Conservation (phyloP, 2,797 vertebrate genomes). For the Nannoperca australis region DNA sequence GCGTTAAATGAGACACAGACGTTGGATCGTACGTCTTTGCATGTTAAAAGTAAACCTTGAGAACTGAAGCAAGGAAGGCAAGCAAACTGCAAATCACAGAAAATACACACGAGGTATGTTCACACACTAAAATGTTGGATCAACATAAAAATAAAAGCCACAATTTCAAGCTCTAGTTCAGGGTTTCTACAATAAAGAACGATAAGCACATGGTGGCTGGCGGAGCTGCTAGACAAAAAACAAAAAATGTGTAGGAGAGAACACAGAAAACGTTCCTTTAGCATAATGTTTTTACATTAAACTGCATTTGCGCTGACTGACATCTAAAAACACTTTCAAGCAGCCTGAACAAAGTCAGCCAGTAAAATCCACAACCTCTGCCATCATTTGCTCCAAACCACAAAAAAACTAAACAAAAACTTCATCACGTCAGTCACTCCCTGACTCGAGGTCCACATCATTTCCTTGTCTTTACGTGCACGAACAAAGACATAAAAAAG, state of each 20-base stretch:
- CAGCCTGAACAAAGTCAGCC: background rate
- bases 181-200: background rate
- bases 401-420: background rate
- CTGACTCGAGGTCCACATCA: background rate
- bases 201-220: too few relatives aligned
- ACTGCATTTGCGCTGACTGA: background rate
- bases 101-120: background rate
- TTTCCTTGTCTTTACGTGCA: background rate
- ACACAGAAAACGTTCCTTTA: background rate
- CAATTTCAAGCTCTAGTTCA: background rate
- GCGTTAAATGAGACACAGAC: background rate
- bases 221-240: background rate
- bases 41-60: background rate
- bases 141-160: background rate
- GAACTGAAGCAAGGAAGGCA: background rate
- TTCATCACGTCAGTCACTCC: constrained; percentile 26
- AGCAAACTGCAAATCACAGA: background rate
- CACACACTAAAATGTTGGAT: background rate
- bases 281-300: background rate
- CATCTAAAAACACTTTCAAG: background rate
- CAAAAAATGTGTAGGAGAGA: background rate
- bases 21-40: background rate
- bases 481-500: constrained; percentile 37
- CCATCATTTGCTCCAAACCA: background rate
- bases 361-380: background rate